Evolutionary conservation across 2,797 vertebrate genomes (phyloP).

Genomic region (Paguma larvata): DNA sequence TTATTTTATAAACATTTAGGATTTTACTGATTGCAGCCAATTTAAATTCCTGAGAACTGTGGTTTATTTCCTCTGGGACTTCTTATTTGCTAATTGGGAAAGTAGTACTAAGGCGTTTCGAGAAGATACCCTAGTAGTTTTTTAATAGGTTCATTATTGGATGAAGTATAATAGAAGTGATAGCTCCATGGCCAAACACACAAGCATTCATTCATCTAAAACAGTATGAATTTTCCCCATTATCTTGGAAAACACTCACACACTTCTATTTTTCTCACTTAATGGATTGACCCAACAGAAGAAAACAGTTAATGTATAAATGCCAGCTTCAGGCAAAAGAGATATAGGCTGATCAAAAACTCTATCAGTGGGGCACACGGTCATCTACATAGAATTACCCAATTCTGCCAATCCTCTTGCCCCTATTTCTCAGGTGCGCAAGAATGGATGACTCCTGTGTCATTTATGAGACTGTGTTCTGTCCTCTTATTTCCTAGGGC

Average conservation of each 20-base stretch:
- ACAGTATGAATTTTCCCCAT: neutral
- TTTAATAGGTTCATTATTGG: neutral
- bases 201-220: neutral
- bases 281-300: neutral
- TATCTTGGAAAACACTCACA: neutral
- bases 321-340: neutral
- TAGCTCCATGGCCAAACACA: neutral
- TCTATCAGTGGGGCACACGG: neutral
- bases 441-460: neutral
- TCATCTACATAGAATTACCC: neutral
- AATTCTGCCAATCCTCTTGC: neutral
- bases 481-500: neutral
- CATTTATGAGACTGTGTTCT: neutral
- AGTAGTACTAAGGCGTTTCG: neutral
- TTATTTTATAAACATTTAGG: constrained; percentile 38
- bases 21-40: neutral
- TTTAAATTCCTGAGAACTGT: neutral
- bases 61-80: neutral
- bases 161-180: neutral
- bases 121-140: neutral
- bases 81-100: neutral
- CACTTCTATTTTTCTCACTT: neutral
- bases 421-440: neutral
- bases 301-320: neutral
- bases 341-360: neutral